These are phyloP conservation scores for Seriola dumerili DNA, from an alignment of 2,113 vertebrate species.

Conservation along the genomic window DNA sequence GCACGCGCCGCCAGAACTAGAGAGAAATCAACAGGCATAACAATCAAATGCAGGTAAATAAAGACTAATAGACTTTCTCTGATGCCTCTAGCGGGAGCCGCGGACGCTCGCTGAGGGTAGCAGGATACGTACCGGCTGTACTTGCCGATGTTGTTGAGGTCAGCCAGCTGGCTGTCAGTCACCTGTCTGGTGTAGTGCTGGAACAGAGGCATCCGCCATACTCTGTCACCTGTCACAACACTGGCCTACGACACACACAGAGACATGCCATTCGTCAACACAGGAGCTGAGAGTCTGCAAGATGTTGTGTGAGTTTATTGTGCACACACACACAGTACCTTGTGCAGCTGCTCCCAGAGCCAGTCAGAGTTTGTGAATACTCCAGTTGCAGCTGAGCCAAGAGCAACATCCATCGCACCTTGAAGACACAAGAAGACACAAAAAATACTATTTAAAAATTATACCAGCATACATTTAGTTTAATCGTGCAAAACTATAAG, in stretches of 20 bases:
- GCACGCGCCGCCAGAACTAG: conserved; percentile 94
- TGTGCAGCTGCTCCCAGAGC: conserved; percentile 92
- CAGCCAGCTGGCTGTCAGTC: conserved; percentile 93
- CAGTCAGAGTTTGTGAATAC: conserved; percentile 96
- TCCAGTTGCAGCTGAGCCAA: conserved; percentile 94
- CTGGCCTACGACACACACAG: conserved; percentile 87
- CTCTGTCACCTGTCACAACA: conserved; percentile 93
- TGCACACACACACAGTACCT: conserved; percentile 66
- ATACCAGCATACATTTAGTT: neutral
- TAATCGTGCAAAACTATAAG: neutral
- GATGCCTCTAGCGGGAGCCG: neutral
- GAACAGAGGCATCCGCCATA: conserved; percentile 99
- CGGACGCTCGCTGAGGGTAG: neutral
- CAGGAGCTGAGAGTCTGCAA: conserved; percentile 12
- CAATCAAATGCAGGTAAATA: neutral
- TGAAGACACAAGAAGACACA: conserved; percentile 18
- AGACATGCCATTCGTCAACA: conserved; percentile 32
- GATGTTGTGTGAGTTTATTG: neutral
- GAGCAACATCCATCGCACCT: conserved; percentile 96
- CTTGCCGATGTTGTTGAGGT: conserved; percentile 96
- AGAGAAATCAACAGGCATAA: conserved; percentile 10
- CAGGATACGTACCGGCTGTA: conserved; percentile 88
- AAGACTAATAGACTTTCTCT: neutral
- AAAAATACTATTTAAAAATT: neutral
- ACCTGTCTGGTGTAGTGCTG: conserved; percentile 96